A percentile compares a stretch with the other conserved stretches of the same genome.
Evolutionary conservation across 2,113 vertebrate genomes (phyloP).

Genomic region (mouse (Mus musculus)): DNA sequence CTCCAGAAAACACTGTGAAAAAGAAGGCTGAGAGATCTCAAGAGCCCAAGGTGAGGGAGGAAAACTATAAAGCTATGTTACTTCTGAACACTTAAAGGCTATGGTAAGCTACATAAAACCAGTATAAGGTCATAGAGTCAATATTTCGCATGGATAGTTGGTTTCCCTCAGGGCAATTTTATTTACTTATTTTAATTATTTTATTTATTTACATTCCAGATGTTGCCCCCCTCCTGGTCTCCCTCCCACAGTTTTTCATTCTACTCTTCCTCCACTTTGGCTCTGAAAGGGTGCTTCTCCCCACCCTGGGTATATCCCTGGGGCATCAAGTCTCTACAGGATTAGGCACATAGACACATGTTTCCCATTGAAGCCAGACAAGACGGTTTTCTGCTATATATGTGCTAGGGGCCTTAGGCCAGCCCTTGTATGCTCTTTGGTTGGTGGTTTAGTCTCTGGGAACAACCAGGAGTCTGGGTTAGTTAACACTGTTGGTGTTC

Average conservation of each 20-base stretch:
- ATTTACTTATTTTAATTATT: neutral
- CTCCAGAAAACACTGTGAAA: neutral
- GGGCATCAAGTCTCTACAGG: too few relatives aligned
- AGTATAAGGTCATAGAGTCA: too few relatives aligned
- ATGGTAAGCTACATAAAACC: neutral
- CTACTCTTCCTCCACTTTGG: neutral
- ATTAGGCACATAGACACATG: too few relatives aligned
- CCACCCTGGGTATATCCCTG: too few relatives aligned
- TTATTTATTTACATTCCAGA: neutral
- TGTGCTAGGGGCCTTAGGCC: too few relatives aligned
- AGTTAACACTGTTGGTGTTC: too few relatives aligned
- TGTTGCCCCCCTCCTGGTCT: neutral
- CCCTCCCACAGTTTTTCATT: neutral
- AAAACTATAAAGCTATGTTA: neutral
- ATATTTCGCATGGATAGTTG: neutral
- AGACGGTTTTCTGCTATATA: too few relatives aligned
- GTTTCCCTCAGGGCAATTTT: too few relatives aligned
- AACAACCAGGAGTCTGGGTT: too few relatives aligned
- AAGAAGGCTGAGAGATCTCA: neutral
- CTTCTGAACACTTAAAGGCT: neutral
- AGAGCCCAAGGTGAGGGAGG: neutral
- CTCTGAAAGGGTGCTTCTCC: neutral
- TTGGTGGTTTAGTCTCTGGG: too few relatives aligned
- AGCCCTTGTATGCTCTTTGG: too few relatives aligned
- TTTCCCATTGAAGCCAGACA: too few relatives aligned